phyloP scores from a whole-genome alignment of 2,888 invertebrate species.

The Stenurella melanura region DNA sequence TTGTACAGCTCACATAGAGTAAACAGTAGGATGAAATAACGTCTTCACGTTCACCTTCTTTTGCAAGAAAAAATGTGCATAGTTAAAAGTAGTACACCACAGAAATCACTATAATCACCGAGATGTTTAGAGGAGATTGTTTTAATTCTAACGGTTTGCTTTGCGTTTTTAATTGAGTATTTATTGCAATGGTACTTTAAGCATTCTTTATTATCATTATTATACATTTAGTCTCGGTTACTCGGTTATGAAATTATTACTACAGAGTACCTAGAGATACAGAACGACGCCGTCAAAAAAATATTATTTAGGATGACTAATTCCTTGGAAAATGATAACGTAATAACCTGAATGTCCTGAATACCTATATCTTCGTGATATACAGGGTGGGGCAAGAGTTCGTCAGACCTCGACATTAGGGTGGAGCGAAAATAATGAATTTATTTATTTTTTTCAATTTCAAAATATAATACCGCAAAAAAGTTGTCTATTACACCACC shows the following conservation, averaged over 20 bases:
- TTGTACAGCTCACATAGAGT: background rate
- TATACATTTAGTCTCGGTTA: background rate
- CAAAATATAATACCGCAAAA: no score
- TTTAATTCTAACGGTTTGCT: background rate
- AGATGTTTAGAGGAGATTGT: background rate
- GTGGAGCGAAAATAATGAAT: no score
- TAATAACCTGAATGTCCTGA: no score
- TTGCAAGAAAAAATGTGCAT: slow-evolving; percentile 31
- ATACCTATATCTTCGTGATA: no score
- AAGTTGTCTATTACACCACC: no score
- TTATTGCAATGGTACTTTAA: background rate
- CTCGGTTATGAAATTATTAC: background rate
- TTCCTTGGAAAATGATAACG: no score
- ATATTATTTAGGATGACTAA: no score
- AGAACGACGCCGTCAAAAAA: background rate
- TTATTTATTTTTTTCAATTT: no score
- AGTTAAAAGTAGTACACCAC: slow-evolving; percentile 40
- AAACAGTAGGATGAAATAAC: slow-evolving; percentile 13
- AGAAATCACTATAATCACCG: slow-evolving; percentile 21
- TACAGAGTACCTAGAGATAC: background rate
- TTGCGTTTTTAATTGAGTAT: background rate
- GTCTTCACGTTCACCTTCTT: slow-evolving; percentile 36
- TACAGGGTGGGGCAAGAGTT: no score
- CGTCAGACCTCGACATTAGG: no score
- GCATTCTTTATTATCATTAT: background rate